phyloP scores from a whole-genome alignment of 2,888 invertebrate species.

The Lepidonotus clava region DNA sequence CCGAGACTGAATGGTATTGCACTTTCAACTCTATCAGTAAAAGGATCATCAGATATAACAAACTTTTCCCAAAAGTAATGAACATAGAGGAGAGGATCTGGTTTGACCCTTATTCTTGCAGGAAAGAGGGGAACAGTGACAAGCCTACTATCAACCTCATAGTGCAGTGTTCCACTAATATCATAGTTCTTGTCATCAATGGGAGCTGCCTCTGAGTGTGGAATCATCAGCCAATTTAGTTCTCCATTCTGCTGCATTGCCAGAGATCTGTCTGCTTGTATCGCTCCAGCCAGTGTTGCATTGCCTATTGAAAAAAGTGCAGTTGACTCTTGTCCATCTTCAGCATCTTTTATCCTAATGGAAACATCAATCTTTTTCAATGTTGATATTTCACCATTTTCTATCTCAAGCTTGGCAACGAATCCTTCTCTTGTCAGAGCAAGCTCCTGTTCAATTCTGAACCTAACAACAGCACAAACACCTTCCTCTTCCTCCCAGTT shows the following conservation, averaged over 20 bases:
- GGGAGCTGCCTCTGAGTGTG: conserved; percentile 68
- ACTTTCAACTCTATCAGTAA: conserved; percentile 67
- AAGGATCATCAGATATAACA: conserved; percentile 68
- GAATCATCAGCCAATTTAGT: conserved; percentile 69
- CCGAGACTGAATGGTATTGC: conserved; percentile 69
- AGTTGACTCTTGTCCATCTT: conserved; percentile 58
- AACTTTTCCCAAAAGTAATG: conserved; percentile 71
- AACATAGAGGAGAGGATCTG: conserved; percentile 68
- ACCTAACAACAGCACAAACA: conserved; percentile 67
- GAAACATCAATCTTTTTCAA: conserved; percentile 63
- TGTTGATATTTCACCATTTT: conserved; percentile 65
- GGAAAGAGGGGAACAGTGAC: conserved; percentile 68
- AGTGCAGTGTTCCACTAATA: conserved; percentile 69
- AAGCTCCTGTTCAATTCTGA: conserved; percentile 66
- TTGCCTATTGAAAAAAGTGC: conserved; percentile 66
- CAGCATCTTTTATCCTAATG: conserved; percentile 59
- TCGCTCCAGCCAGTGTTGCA: background rate
- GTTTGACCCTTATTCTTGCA: conserved; percentile 69
- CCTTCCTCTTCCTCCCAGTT: conserved; percentile 59
- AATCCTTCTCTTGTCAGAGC: conserved; percentile 67
- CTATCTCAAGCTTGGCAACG: conserved; percentile 66
- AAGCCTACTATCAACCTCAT: conserved; percentile 65
- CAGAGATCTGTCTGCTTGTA: background rate
- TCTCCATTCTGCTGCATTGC: conserved; percentile 56
- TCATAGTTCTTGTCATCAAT: conserved; percentile 65